Evolutionary conservation across 2,888 invertebrate genomes (phyloP).

Genomic region (Mythimna albipuncta): DNA sequence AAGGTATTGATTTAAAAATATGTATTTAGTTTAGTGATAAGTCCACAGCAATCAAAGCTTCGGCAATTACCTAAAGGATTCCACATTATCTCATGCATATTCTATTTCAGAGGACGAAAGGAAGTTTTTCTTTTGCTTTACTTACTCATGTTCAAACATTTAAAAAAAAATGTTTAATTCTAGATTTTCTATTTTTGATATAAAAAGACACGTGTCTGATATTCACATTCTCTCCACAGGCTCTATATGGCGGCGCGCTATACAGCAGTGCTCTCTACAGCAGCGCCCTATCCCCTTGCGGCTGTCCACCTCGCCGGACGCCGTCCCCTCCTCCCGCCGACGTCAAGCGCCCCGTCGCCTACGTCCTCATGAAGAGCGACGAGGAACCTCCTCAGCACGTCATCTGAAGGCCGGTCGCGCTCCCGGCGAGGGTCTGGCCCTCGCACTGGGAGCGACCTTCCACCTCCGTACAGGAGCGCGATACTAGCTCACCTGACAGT

Average conservation of each 20-base stretch:
- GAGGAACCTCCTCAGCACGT: constrained; percentile 92
- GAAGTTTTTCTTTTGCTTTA: neutral
- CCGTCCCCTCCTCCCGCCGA: constrained; percentile 85
- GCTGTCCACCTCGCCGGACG: constrained; percentile 85
- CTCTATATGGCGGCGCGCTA: constrained; percentile 86
- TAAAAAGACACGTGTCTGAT: neutral
- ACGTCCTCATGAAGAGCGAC: constrained; percentile 92
- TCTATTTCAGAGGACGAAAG: neutral
- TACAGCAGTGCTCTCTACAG: constrained; percentile 87
- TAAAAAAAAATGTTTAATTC: neutral
- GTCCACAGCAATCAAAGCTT: neutral
- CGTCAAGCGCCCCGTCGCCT: constrained; percentile 90
- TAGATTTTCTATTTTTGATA: neutral
- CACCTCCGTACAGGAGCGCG: constrained; percentile 82
- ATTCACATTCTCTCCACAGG: constrained; percentile 69
- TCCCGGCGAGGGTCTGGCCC: constrained; percentile 92
- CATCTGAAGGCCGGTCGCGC: constrained; percentile 96
- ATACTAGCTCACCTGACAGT: constrained; percentile 85
- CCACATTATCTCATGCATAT: neutral
- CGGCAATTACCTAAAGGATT: neutral
- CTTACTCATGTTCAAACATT: too few species aligned
- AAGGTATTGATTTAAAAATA: constrained; percentile 37
- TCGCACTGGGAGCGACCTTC: constrained; percentile 89
- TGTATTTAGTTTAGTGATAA: neutral
- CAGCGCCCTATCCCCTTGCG: constrained; percentile 86